Base-by-base conservation (phyloP, 2,797 vertebrate genomes). In the Pyrocephalus nanus region DNA sequence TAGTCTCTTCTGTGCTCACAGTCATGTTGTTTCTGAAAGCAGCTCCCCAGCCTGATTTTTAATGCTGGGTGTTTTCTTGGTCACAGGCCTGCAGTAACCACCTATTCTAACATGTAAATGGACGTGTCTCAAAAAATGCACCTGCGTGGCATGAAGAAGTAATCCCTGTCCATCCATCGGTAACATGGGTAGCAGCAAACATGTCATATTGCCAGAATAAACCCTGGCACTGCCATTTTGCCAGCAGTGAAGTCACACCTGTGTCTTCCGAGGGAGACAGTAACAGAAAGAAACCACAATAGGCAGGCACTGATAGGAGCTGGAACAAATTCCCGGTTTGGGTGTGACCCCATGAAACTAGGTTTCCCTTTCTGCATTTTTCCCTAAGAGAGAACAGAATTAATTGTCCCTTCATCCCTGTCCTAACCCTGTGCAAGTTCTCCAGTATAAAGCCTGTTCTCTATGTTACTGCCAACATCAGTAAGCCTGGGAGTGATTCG, bases 211-310 rank as follows among this genome's bases (percentile, higher is more conserved):
- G 48, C 79, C 73, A 61, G 62, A 42, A 45, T 26, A 34, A 73
- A 30, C 22, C 3, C 1, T 1, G 1, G 65, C 53, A 26, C 1
- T 58, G 43, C n/a, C 6, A 0, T 40, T 84, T 26, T 81, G 45
- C 38, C 90, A 55, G 58, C 27, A 57, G 15, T n/a, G 19, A 70
- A 87, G 40, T 57, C 53, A 50, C 0, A 10, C 25, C 34, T 75
- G 83, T 86, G 19, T 58, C 79, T 78, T 88, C 92, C 81, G 69
- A 88, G 75, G 27, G 43, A 80, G 90, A 69, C 10, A 45, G 38
- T 54, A 80, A 43, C 8, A 48, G 42, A 48, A 26, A 72, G 43
- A 18, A 85, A 17, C 32, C 48, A 36, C 0, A 0, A 72, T 1
- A 84, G 34, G 48, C 53, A 74, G 67, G 51, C 40, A 53, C 14